Conservation (phyloP, 2,888 invertebrate species). For the Eristalis intricaria region DNA sequence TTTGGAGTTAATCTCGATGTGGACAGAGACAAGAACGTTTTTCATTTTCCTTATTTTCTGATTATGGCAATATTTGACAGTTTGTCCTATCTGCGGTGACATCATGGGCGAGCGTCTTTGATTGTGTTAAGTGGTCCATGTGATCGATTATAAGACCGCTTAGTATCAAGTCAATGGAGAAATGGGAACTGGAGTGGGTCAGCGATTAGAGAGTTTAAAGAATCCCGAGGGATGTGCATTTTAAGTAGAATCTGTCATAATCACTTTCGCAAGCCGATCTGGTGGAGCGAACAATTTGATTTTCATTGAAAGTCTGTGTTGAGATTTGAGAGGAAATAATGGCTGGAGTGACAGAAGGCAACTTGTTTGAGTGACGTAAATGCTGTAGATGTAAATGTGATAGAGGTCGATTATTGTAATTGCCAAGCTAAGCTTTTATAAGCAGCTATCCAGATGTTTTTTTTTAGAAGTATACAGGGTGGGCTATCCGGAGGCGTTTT, state of each 20-base stretch:
- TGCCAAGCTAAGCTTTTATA: not conserved
- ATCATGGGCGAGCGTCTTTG: not conserved
- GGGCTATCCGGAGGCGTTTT: too few relatives aligned
- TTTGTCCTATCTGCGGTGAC: not conserved
- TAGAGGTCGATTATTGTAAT: not conserved
- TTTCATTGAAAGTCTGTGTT: not conserved
- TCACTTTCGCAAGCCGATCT: not conserved
- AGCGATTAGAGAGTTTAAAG: not conserved
- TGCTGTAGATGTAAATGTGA: not conserved
- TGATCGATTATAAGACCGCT: not conserved
- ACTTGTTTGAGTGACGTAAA: not conserved
- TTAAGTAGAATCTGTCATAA: not conserved
- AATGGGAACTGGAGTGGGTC: not conserved
- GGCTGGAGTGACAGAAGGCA: not conserved
- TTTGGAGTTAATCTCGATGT: not conserved
- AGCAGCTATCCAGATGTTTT: not conserved
- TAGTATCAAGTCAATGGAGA: too few relatives aligned
- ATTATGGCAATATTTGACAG: not conserved
- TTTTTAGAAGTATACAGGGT: not conserved
- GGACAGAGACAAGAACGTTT: not conserved
- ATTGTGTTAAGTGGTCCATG: not conserved
- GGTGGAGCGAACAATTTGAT: not conserved
- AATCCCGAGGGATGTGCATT: not conserved
- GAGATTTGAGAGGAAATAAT: not conserved
- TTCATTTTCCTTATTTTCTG: not conserved